phyloP scores from a whole-genome alignment of 37 sponge, comb jelly and placozoan genomes.

The Axinella damicornis region DNA sequence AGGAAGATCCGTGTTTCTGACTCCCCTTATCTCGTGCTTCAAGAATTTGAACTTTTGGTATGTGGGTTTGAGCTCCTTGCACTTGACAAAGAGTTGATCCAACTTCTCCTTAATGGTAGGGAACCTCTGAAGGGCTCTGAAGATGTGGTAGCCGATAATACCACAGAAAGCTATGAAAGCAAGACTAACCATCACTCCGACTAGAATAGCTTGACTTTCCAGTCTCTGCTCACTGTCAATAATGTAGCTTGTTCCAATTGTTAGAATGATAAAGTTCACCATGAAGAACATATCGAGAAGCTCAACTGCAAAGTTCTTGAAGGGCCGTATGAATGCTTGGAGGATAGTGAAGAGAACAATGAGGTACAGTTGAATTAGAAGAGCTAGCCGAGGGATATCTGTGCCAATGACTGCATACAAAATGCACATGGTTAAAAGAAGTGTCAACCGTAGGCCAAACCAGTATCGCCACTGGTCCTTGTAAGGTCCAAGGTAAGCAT shows the following conservation, averaged over 20 bases:
- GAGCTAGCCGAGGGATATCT: not conserved
- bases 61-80: too few species aligned
- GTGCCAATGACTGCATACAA: slow-evolving; percentile 10
- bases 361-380: slow-evolving; percentile 2
- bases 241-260: too few species aligned
- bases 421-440: slow-evolving; percentile 14
- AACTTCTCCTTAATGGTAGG: not conserved
- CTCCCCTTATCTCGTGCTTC: too few species aligned
- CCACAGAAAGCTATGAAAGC: not conserved
- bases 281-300: slow-evolving; percentile 36
- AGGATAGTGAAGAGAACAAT: slow-evolving; percentile 3
- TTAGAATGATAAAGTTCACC: slow-evolving; percentile 9
- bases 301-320: slow-evolving; percentile 8
- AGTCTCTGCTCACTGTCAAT: too few species aligned
- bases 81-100: not conserved
- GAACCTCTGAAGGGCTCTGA: not conserved
- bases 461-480: slow-evolving; percentile 48
- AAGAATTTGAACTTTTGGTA: too few species aligned
- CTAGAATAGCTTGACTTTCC: not conserved
- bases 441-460: slow-evolving; percentile 44
- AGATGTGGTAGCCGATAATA: not conserved
- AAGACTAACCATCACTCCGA: not conserved
- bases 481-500: slow-evolving; percentile 51
- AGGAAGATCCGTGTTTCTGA: too few species aligned
- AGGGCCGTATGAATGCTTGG: slow-evolving; percentile 43